Evolutionary conservation across 2,113 vertebrate species (phyloP), one percentile per base, ranked within the genome.

Genomic region (Dermatemys mawii): DNA sequence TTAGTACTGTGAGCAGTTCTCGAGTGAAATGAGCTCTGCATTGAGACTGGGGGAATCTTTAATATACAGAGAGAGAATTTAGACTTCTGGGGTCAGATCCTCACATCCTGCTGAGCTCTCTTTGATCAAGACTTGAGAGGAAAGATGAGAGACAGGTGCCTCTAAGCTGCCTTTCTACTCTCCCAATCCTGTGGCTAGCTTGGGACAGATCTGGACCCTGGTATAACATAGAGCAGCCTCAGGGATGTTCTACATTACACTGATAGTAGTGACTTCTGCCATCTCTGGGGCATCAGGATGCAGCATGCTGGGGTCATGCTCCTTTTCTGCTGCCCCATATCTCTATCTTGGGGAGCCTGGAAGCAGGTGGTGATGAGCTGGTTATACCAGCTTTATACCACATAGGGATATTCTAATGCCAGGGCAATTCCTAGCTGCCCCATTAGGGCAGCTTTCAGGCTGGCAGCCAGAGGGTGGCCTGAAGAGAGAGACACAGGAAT

Each of bases 331-430:
- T 79, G 57, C 9, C 60, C 48, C 48, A 81, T 22, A 6, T 0
- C 44, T 6, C 80, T 0, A 0, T 41, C 22, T n/a, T 29, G 83
- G n/a, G 16, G 11, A 67, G 10, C 41, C 41, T 0, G 0, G 80
- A 22, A 0, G 0, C 22, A 11, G 83, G 44, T 0, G 0, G 16
- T 4, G 22, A 27, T 60, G 70, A 55, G 21, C 35, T 26, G 8
- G 4, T 60, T 54, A 81, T 57, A 48, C 53, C 46, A 11, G 67
- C 22, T 75, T 75, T 75, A 44, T 44, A 41, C 7, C 73, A 29
- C 41, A 26, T 24, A 46, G 26, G 44, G 73, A 46, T 46, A 13
- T 24, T 44, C 73, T 76, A 76, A 76, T 46, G 41, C 73, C 73
- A 76, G 73, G 26, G 48, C n/a, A 54, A 78, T 76, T 12, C 60